phyloP scores from a whole-genome alignment of 1,140 invertebrate genomes.

The Aricia agestis region DNA sequence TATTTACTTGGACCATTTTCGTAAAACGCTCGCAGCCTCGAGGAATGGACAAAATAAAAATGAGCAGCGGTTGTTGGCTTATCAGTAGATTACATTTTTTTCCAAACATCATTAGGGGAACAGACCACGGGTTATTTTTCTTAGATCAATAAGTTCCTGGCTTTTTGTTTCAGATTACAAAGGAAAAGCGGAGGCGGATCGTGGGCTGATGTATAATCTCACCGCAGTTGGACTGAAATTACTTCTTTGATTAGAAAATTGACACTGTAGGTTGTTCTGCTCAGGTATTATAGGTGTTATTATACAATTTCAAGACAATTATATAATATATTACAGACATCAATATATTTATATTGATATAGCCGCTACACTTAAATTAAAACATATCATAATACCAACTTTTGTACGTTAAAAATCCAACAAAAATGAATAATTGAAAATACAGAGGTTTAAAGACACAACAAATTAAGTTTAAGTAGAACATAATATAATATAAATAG shows the following conservation, averaged over 20 bases:
- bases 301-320: too few relatives aligned
- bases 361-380: too few relatives aligned
- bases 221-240: neutral
- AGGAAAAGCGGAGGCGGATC: slow-evolving; percentile 24
- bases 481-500: too few relatives aligned
- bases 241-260: neutral
- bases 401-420: too few relatives aligned
- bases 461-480: too few relatives aligned
- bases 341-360: too few relatives aligned
- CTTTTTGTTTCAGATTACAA: slow-evolving; percentile 35
- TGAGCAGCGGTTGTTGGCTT: slow-evolving; percentile 71
- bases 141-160: slow-evolving; percentile 43
- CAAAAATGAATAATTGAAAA: neutral
- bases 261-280: neutral
- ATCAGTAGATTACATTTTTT: slow-evolving; percentile 70
- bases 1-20: neutral
- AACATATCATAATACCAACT: too few relatives aligned
- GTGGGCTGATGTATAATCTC: neutral
- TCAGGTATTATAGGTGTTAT: too few relatives aligned
- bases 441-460: neutral
- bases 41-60: slow-evolving; percentile 74
- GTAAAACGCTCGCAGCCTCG: slow-evolving; percentile 46
- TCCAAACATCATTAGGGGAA: slow-evolving; percentile 63
- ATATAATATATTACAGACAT: too few relatives aligned
- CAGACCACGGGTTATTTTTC: slow-evolving; percentile 42